phyloP scores from a whole-genome alignment of 1,140 invertebrate genomes.

The Drosophila santomea region DNA sequence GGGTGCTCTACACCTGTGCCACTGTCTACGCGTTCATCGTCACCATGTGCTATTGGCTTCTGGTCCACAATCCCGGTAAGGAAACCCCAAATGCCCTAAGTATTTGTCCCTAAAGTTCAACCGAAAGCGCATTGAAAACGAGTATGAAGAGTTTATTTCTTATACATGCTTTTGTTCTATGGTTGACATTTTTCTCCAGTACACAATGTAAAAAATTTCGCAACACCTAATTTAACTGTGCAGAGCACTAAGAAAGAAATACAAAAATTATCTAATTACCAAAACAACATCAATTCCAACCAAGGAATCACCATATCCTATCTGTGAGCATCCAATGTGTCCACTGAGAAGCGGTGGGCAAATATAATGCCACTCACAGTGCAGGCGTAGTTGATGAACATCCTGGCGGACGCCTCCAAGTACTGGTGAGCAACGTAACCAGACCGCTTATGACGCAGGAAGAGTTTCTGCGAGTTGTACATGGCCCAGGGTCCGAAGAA shows the following conservation, averaged over 20 bases:
- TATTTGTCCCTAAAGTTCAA: no score
- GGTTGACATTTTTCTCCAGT: no score
- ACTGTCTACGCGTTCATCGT: constrained; percentile 88
- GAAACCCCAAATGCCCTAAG: not conserved
- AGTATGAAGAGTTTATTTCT: no score
- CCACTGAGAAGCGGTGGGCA: constrained; percentile 1
- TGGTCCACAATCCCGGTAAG: constrained; percentile 83
- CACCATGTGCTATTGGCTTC: constrained; percentile 83
- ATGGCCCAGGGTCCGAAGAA: constrained; percentile 66
- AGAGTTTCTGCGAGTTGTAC: constrained; percentile 45
- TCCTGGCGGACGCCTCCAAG: constrained; percentile 33
- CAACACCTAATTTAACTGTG: not conserved
- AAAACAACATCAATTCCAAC: not conserved
- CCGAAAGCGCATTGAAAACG: no score
- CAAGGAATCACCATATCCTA: not conserved
- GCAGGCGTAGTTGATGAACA: constrained; percentile 48
- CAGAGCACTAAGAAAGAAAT: constrained; percentile 4
- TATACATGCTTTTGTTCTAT: no score
- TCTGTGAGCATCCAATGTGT: constrained; percentile 21
- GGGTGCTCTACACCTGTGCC: constrained; percentile 87
- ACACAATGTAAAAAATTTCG: not conserved
- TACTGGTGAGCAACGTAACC: constrained; percentile 1
- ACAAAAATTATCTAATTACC: not conserved
- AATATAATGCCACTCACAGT: constrained; percentile 41
- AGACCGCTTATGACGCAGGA: not conserved